A percentile compares a stretch with the other conserved stretches of the same genome.
Conservation (phyloP, 2,113 vertebrate genomes). For the Recurvirostra avosetta region DNA sequence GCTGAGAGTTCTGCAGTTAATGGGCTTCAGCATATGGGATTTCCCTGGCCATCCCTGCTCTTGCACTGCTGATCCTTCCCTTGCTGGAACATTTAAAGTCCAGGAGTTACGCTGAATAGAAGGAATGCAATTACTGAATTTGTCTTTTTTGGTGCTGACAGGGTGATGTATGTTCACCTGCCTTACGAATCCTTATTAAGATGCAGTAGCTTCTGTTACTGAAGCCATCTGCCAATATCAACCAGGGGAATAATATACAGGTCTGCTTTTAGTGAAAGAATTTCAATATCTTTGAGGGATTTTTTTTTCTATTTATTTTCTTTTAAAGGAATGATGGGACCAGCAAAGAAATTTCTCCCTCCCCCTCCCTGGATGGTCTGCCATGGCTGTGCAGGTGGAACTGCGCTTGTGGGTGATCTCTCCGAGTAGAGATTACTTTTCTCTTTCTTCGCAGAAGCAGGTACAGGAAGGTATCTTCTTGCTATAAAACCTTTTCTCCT, state of each 20-base stretch:
- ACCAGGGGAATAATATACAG: neutral
- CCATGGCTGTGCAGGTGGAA: accelerated
- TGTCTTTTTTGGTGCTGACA: neutral
- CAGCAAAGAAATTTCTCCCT: neutral
- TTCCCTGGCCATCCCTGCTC: neutral
- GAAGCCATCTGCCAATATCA: neutral
- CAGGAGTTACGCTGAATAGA: accelerated
- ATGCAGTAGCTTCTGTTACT: neutral
- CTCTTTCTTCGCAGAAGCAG: neutral
- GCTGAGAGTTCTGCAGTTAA: neutral
- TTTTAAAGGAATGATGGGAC: neutral
- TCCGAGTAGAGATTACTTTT: neutral
- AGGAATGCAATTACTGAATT: accelerated
- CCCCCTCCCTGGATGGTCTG: neutral
- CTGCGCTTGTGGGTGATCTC: neutral
- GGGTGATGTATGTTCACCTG: neutral
- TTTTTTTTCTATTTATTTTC: neutral
- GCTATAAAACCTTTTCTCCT: neutral
- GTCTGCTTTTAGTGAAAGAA: neutral
- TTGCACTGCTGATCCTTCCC: neutral
- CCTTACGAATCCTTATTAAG: neutral
- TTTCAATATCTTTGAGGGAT: neutral
- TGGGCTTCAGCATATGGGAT: neutral
- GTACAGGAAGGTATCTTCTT: neutral
- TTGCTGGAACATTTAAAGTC: neutral